phyloP scores from a whole-genome alignment of 1,140 invertebrate species.

The Pinna nobilis region DNA sequence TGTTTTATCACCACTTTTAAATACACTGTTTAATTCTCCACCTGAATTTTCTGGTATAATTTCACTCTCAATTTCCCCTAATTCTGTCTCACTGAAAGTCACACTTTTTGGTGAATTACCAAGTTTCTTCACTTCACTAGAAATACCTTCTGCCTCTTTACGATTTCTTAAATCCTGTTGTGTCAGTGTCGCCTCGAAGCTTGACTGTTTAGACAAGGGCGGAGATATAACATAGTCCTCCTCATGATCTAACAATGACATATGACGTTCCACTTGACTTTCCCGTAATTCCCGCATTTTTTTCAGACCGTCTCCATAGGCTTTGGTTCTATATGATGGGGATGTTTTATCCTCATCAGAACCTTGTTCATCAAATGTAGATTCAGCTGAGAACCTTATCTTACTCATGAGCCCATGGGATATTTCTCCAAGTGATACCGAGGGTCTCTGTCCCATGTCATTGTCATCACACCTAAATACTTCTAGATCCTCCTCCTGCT shows the following conservation, averaged over 20 bases:
- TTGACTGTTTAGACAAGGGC: slow-evolving; percentile 19
- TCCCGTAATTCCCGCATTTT: slow-evolving; percentile 20
- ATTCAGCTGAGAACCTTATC: neutral
- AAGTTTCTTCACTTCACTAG: no score
- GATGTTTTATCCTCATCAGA: neutral
- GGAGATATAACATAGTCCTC: slow-evolving; percentile 28
- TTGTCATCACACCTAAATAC: neutral
- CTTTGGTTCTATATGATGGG: neutral
- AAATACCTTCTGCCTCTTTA: no score
- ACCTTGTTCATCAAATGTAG: neutral
- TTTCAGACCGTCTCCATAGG: slow-evolving; percentile 6
- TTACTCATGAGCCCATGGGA: neutral
- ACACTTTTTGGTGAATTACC: no score
- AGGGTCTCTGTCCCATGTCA: neutral
- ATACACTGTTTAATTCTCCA: no score
- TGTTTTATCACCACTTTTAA: no score
- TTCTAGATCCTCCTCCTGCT: neutral
- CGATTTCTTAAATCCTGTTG: slow-evolving; percentile 13
- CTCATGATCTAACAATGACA: slow-evolving; percentile 6
- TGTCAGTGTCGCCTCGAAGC: slow-evolving; percentile 37
- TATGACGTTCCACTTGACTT: slow-evolving; percentile 19
- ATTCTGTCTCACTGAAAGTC: no score
- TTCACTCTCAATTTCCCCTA: no score
- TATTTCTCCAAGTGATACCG: slow-evolving; percentile 5
- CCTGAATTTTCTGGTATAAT: no score